A percentile compares a stretch with the other conserved stretches of the same genome.
phyloP scores from a whole-genome alignment of 2,113 vertebrate genomes.

The Hyperopisus bebe region DNA sequence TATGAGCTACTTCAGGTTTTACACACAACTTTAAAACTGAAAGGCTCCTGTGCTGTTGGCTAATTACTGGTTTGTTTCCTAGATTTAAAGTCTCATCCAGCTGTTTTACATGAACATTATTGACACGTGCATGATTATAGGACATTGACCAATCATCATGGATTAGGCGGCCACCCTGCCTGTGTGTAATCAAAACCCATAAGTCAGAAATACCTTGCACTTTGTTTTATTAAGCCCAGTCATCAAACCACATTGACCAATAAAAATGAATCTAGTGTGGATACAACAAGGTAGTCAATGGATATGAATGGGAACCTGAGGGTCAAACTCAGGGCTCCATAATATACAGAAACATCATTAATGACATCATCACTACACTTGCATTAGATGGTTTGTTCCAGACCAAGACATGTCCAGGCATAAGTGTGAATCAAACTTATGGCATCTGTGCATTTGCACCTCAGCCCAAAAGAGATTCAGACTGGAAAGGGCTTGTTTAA shows the following conservation, averaged over 20 bases:
- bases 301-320: neutral
- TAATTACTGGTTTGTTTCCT: neutral
- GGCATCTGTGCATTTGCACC: neutral
- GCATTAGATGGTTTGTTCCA: neutral
- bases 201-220: neutral
- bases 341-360: neutral
- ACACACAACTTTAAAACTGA: neutral
- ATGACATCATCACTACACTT: conserved; percentile 9
- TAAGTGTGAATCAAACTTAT: neutral
- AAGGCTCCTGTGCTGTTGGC: neutral
- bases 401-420: neutral
- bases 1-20: neutral
- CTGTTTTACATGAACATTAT: neutral
- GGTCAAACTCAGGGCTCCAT: conserved; percentile 52
- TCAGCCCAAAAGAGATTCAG: neutral
- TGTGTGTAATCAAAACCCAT: neutral
- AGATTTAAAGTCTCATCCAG: neutral
- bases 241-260: conserved; percentile 12
- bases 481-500: conserved; percentile 40
- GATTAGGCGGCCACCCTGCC: neutral
- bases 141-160: neutral
- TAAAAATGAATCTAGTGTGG: neutral
- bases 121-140: neutral
- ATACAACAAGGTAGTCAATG: neutral
- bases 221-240: conserved; percentile 18